These are phyloP conservation scores for Xylocampa areola DNA, from an alignment of 2,888 invertebrate genomes.

Conservation along the genomic window DNA sequence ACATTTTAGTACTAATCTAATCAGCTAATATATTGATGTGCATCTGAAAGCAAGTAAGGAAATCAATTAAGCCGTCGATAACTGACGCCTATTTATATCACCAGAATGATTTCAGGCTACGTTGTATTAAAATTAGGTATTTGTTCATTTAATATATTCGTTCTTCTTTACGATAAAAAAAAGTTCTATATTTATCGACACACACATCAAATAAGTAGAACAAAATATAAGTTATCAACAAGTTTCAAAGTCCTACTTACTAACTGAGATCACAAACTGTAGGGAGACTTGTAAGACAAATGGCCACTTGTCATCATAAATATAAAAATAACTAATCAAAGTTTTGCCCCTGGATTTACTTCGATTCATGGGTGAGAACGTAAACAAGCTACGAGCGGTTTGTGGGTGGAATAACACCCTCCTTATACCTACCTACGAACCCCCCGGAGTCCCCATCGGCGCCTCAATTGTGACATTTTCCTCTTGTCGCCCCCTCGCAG, in stretches of 20 bases:
- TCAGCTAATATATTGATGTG: constrained; percentile 3
- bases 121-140: no score
- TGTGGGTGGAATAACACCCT: constrained; percentile 58
- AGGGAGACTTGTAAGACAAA: constrained; percentile 60
- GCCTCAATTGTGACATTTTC: constrained; percentile 84
- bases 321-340: constrained; percentile 82
- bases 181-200: constrained; percentile 26
- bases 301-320: constrained; percentile 69
- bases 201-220: constrained; percentile 34
- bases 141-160: no score
- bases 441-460: constrained; percentile 61
- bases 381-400: constrained; percentile 74
- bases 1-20: constrained; percentile 14
- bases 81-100: constrained; percentile 27
- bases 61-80: constrained; percentile 27
- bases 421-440: constrained; percentile 43
- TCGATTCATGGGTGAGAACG: constrained; percentile 77
- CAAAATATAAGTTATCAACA: constrained; percentile 27
- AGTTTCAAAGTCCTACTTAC: constrained; percentile 48
- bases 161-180: no score
- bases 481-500: constrained; percentile 75
- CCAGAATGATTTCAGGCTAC: constrained; percentile 24
- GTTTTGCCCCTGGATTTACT: constrained; percentile 73
- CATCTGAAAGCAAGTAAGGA: constrained; percentile 14
- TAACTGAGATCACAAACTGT: constrained; percentile 24